phyloP scores from a whole-genome alignment of 2,113 vertebrate genomes.

The Equus quagga region DNA sequence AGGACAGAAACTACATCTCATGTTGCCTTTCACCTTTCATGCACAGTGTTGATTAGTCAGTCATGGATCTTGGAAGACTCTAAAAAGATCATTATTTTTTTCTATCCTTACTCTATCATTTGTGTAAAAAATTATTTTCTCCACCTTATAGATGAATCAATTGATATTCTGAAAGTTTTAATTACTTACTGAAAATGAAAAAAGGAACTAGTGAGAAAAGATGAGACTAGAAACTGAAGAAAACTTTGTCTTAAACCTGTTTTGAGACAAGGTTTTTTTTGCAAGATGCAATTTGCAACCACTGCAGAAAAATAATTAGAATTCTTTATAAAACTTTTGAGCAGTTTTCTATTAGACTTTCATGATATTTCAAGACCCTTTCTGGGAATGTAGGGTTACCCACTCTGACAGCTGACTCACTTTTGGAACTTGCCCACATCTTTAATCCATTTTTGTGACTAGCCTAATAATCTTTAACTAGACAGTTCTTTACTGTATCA shows the following conservation, averaged over 20 bases:
- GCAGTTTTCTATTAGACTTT: neutral
- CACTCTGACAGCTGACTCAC: too few relatives aligned
- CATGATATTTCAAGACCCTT: neutral
- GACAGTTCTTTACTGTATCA: neutral
- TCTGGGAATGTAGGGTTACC: neutral
- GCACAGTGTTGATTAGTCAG: neutral
- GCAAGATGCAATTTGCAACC: neutral
- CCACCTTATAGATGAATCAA: neutral
- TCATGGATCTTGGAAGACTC: neutral
- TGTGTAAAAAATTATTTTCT: slow-evolving; percentile 8
- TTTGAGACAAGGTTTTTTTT: neutral
- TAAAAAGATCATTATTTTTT: neutral
- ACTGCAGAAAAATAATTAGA: neutral
- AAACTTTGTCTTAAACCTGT: neutral
- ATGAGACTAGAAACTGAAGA: neutral
- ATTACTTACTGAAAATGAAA: neutral
- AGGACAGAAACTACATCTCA: neutral
- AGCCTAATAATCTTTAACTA: neutral
- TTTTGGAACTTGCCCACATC: neutral
- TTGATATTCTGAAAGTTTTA: neutral
- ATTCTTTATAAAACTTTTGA: neutral
- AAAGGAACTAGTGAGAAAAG: neutral
- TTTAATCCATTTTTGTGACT: neutral
- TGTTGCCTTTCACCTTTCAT: neutral
- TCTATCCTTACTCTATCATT: neutral